phyloP scores from a whole-genome alignment of 2,888 invertebrate genomes.

The Stenichneumon culpator region DNA sequence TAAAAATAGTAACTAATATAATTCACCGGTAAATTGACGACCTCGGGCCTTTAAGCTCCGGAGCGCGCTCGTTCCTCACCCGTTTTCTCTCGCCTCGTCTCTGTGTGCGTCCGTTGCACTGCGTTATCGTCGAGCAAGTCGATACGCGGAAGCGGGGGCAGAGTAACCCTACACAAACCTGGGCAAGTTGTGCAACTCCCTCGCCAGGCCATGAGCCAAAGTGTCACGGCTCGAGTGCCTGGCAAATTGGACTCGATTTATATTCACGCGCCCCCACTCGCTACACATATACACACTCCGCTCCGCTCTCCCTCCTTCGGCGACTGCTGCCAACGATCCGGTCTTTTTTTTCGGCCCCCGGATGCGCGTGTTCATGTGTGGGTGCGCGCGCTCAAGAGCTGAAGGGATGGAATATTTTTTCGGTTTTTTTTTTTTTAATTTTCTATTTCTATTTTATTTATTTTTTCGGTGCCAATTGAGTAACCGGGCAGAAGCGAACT shows the following conservation, averaged over 20 bases:
- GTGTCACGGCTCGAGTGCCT: conserved; percentile 35
- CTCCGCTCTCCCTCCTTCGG: background rate
- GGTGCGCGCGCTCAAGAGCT: background rate
- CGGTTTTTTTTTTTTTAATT: no score
- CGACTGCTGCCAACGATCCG: conserved; percentile 15
- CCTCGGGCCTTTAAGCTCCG: background rate
- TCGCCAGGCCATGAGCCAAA: conserved; percentile 24
- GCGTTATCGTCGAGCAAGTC: conserved; percentile 22
- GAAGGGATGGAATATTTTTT: no score
- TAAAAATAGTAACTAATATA: no score
- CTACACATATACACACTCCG: conserved; percentile 3
- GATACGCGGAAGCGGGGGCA: background rate
- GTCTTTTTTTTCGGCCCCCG: conserved; percentile 7
- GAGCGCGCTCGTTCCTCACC: background rate
- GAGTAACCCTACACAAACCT: conserved; percentile 18
- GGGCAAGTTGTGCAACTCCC: conserved; percentile 19
- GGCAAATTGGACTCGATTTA: conserved; percentile 38
- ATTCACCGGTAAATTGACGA: no score
- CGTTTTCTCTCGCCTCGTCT: conserved; percentile 12
- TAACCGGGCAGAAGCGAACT: background rate
- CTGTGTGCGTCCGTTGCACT: conserved; percentile 8
- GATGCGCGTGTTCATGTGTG: conserved; percentile 2
- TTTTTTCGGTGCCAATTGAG: background rate
- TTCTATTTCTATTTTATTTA: no score
- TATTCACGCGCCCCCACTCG: conserved; percentile 29